Evolutionary conservation across 2,797 vertebrate species (phyloP).

Genomic region (Rhabdomys pumilio): DNA sequence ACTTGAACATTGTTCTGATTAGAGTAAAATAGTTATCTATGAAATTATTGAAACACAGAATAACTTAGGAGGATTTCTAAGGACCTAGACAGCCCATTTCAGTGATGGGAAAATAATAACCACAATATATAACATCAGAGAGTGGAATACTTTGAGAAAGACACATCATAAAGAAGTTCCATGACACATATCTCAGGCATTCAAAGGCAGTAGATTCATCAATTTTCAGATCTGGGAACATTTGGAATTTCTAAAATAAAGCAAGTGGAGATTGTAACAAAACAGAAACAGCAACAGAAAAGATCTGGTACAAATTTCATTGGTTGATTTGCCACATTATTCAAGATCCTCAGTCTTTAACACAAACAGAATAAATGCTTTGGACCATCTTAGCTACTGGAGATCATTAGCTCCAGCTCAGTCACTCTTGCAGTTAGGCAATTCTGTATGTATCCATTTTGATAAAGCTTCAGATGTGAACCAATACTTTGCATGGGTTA

Average conservation of each 20-base stretch:
- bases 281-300: neutral
- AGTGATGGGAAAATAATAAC: neutral
- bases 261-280: neutral
- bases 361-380: neutral
- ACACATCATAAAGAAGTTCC: neutral
- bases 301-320: neutral
- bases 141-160: conserved; percentile 19
- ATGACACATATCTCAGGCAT: conserved; percentile 16
- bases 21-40: neutral
- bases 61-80: conserved; percentile 12
- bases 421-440: neutral
- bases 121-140: neutral
- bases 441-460: neutral
- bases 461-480: neutral
- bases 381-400: neutral
- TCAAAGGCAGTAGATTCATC: neutral
- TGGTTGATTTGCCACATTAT: neutral
- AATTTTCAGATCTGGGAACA: conserved; percentile 46
- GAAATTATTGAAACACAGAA: neutral
- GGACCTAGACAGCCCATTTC: neutral
- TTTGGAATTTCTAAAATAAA: conserved; percentile 60
- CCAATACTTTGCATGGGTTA: neutral
- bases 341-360: neutral
- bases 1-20: conserved; percentile 11
- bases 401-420: neutral